Evolutionary conservation across 1,140 invertebrate species (phyloP), one percentile per base, ranked within the genome.

Genomic region (Platorchestia sp.): DNA sequence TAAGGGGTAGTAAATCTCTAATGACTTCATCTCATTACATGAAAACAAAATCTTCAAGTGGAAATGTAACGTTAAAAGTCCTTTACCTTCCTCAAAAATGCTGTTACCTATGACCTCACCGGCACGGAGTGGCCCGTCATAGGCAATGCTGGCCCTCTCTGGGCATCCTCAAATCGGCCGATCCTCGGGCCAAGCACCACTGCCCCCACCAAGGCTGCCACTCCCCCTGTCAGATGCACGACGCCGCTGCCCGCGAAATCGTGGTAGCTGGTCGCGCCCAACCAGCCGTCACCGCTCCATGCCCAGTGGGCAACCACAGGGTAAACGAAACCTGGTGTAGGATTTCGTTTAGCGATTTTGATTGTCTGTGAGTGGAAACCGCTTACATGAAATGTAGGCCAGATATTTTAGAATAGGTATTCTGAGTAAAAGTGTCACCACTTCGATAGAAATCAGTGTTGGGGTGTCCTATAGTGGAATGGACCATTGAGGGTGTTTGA

Each of bases 281-380:
- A 96, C 97, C 97, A 98, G 0, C 97, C 97, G 41, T 97, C 96
- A 10, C 96, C 96, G 41, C 97, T 96, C 98, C 98, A 98, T 0
- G 97, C 97, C 98, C 98, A 98, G 96, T 98, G 98, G 0, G 97
- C 97, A 0, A 97, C 97, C n/a, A 98, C 97, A 0, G 98, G 98
- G 96, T 98, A 98, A 0, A 98, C 97, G 51, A 98, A 97, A 7
- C 97, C 98, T 98, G 96, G 3, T 96, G 96, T 91, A n/a, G n/a
- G n/a, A n/a, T n/a, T n/a, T n/a, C n/a, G n/a, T n/a, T n/a, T n/a
- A n/a, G n/a, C n/a, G n/a, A n/a, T n/a, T n/a, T n/a, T n/a, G n/a
- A n/a, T n/a, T n/a, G n/a, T n/a, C n/a, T n/a, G n/a, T n/a, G n/a
- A n/a, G n/a, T n/a, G n/a, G n/a, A n/a, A n/a, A n/a, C n/a, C n/a